Base-by-base conservation (phyloP, 2,888 invertebrate species). In the Mesoligia furuncula region DNA sequence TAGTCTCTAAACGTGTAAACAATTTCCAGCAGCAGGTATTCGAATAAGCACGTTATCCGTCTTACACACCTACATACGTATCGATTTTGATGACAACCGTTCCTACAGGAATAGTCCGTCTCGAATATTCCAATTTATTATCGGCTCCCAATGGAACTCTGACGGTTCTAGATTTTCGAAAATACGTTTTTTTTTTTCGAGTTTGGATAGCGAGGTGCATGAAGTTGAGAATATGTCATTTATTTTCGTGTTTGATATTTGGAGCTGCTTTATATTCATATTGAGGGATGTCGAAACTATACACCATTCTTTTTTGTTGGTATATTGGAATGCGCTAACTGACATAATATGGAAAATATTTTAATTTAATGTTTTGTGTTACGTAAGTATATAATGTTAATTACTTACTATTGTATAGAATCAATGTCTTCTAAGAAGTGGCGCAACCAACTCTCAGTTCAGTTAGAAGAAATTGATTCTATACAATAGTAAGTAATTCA, bases 51-150 rank as follows among this genome's bases (percentile, higher is more conserved):
- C 7, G 65, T 80, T 59, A 75, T 72, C 36, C 71, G 9, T 77
- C 74, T 75, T 77, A 51, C 54, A 73, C 77, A 85, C 70, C 64
- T 73, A 69, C 45, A 65, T 83, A 81, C 45, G 67, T 83, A 81
- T 82, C 75, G 74, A 77, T 86, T 75, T 70, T 54, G 75, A 80
- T 79, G 84, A 81, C 78, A 71, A 79, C 75, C 69, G 48, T 75
- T 27, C 75, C 78, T 59, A 67, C 73, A 68, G 77, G 80, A 79
- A 80, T 75, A 42, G 61, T 62, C 69, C 54, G 54, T 77, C 68
- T 80, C 66, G 39, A 75, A 87, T 85, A 87, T 87, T 83, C 79
- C 80, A 83, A 87, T 86, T 87, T 87, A 83, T 81, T 81, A 87
- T 81, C 71, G 57, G 39, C 20, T 83, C 79, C 78, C 74, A 51